Evolutionary conservation across 2,797 vertebrate species (phyloP).

Genomic region (Esox lucius): DNA sequence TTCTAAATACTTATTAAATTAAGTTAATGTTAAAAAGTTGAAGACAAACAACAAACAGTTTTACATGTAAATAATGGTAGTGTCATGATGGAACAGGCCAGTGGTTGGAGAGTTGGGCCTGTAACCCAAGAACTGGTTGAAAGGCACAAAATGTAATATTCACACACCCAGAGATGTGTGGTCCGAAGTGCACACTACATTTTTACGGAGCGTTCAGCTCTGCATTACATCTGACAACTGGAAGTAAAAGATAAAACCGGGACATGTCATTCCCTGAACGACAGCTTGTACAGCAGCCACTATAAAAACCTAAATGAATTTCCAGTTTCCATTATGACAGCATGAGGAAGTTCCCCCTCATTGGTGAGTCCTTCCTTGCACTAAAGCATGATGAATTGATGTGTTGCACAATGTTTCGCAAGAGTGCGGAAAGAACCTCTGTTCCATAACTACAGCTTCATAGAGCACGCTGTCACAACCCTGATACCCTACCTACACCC

Average conservation of each 20-base stretch:
- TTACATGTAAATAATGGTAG: background rate
- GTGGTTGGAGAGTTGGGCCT: background rate
- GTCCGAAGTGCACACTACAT: background rate
- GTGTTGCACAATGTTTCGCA: conserved; percentile 18
- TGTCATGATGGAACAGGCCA: background rate
- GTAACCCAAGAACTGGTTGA: background rate
- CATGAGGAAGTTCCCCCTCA: no score
- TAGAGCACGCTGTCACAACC: no score
- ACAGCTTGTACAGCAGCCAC: conserved; percentile 9
- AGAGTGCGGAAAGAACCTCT: conserved; percentile 6
- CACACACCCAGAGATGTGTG: background rate
- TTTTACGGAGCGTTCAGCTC: background rate
- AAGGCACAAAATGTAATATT: background rate
- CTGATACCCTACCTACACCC: background rate
- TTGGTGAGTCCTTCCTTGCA: conserved; percentile 17
- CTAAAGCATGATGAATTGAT: conserved; percentile 5
- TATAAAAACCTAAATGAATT: conserved; percentile 1
- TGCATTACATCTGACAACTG: background rate
- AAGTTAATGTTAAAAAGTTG: background rate
- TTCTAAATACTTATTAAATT: background rate
- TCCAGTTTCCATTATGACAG: conserved; percentile 15
- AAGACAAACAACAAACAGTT: background rate
- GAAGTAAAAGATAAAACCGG: background rate
- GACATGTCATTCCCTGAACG: background rate
- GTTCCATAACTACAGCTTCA: background rate